Percentiles rank a stretch among this genome's conserved stretches.
These are phyloP conservation scores for Tamandua tetradactyla DNA, from an alignment of 2,797 vertebrate genomes.

Conservation along the genomic window DNA sequence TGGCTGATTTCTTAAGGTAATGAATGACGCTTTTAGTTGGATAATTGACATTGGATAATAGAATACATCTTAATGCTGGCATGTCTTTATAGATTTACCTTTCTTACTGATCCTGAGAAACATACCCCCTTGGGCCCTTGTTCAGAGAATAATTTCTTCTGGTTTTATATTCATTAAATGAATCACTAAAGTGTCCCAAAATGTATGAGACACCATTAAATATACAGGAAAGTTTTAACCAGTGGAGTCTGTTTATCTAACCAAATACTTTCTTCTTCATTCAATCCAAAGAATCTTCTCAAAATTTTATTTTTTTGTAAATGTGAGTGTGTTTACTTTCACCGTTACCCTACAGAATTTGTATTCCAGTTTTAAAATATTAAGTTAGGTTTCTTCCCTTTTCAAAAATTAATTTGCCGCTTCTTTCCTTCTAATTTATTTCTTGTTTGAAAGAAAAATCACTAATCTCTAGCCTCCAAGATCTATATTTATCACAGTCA, in stretches of 20 bases:
- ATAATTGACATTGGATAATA: background rate
- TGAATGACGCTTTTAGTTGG: slow-evolving; percentile 19
- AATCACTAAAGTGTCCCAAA: background rate
- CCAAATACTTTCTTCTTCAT: slow-evolving; percentile 8
- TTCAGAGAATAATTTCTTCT: slow-evolving; percentile 51
- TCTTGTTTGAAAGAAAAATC: slow-evolving; percentile 44
- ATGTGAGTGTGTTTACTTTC: background rate
- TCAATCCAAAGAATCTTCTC: background rate
- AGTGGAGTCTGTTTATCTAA: background rate
- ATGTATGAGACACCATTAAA: slow-evolving; percentile 4
- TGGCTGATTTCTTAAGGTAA: background rate
- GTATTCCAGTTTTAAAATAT: background rate
- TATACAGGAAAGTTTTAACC: background rate
- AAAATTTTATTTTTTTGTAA: slow-evolving; percentile 31
- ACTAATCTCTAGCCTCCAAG: background rate
- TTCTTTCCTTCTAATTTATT: slow-evolving; percentile 43
- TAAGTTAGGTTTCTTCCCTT: background rate
- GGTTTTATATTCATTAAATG: slow-evolving; percentile 46
- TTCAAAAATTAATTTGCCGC: background rate
- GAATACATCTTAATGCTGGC: background rate
- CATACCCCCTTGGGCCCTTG: background rate
- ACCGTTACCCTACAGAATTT: slow-evolving; percentile 14
- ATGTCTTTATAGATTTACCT: slow-evolving; percentile 21
- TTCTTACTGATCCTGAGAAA: background rate
- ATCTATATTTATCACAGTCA: slow-evolving; percentile 13